Evolutionary conservation across 2,113 vertebrate species (phyloP).

Genomic region (Grallaria varia): DNA sequence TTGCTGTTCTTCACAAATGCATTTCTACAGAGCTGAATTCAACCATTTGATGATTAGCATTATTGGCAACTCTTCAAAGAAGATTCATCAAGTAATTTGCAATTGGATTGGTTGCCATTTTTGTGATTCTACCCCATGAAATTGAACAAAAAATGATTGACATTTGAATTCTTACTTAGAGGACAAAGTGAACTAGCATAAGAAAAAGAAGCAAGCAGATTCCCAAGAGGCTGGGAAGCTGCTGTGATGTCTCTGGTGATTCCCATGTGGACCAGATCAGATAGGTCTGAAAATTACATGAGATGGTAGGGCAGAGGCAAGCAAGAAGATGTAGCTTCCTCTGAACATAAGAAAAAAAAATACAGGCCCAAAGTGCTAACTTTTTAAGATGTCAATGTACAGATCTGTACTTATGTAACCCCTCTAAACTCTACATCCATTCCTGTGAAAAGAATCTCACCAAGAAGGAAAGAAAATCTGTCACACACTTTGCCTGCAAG

Average conservation of each 20-base stretch:
- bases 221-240: slow-evolving; percentile 18
- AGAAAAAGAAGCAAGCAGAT: slow-evolving; percentile 52
- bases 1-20: slow-evolving; percentile 91
- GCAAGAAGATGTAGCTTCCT: background rate
- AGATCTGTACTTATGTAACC: background rate
- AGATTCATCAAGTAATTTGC: slow-evolving; percentile 89
- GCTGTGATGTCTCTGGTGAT: slow-evolving; percentile 32
- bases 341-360: background rate
- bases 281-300: slow-evolving; percentile 1
- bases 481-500: background rate
- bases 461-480: background rate
- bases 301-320: background rate
- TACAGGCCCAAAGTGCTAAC: background rate
- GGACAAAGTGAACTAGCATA: slow-evolving; percentile 52
- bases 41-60: slow-evolving; percentile 94
- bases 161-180: slow-evolving; percentile 77
- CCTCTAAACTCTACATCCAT: background rate
- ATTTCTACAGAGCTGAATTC: slow-evolving; percentile 87
- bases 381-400: background rate
- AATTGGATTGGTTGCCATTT: slow-evolving; percentile 83
- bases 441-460: background rate
- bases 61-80: slow-evolving; percentile 97
- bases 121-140: slow-evolving; percentile 79
- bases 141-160: slow-evolving; percentile 79
- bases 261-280: slow-evolving; percentile 5